phyloP scores from a whole-genome alignment of 2,888 invertebrate genomes.

The Acrocera orbiculus region DNA sequence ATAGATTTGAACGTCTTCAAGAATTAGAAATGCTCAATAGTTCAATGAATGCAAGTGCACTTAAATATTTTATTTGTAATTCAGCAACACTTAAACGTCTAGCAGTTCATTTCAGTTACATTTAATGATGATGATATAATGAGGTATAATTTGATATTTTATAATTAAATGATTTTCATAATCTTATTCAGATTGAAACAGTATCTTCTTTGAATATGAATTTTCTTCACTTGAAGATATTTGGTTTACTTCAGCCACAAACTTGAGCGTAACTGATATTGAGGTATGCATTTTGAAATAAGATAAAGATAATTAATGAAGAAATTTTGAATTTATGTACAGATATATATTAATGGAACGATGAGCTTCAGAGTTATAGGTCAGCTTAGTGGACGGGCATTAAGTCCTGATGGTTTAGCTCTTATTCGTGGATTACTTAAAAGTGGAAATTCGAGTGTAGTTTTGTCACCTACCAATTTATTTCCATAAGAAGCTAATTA shows the following conservation, averaged over 20 bases:
- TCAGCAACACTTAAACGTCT: constrained; percentile 42
- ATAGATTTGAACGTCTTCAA: constrained; percentile 41
- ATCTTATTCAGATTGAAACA: constrained; percentile 21
- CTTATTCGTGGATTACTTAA: constrained; percentile 44
- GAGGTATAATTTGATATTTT: constrained; percentile 26
- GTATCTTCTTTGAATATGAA: constrained; percentile 45
- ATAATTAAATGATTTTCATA: not conserved
- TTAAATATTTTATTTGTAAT: constrained; percentile 43
- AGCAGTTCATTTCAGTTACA: constrained; percentile 45
- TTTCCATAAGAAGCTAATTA: too few species aligned
- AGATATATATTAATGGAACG: constrained; percentile 45
- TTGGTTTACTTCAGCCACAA: constrained; percentile 50
- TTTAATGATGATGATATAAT: constrained; percentile 49
- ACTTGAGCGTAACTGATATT: constrained; percentile 42
- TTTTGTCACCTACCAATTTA: constrained; percentile 42
- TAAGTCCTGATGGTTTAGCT: constrained; percentile 48
- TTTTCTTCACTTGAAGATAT: constrained; percentile 45
- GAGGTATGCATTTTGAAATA: constrained; percentile 24
- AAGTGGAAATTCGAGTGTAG: constrained; percentile 46
- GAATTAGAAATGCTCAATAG: constrained; percentile 50
- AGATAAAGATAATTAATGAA: not conserved
- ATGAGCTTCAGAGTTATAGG: constrained; percentile 46
- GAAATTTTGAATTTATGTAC: constrained; percentile 6
- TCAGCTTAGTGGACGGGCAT: constrained; percentile 48
- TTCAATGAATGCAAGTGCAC: constrained; percentile 35